phyloP scores from a whole-genome alignment of 2,113 vertebrate genomes.

The Malurus melanocephalus region DNA sequence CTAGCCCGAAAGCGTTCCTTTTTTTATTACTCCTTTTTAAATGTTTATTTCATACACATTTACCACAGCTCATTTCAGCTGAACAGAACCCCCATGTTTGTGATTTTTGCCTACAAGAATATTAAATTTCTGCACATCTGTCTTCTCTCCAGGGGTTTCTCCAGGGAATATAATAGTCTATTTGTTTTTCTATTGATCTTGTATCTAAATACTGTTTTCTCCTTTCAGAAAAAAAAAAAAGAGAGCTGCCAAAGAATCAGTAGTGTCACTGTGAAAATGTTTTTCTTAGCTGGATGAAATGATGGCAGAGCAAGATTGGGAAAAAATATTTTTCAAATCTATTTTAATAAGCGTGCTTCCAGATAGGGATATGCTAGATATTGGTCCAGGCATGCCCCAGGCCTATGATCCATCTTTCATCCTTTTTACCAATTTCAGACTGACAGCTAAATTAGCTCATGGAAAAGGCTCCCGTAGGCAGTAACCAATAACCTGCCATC shows the following conservation, averaged over 20 bases:
- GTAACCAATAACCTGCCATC: slow-evolving; percentile 57
- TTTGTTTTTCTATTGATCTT: slow-evolving; percentile 61
- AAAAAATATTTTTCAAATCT: slow-evolving; percentile 54
- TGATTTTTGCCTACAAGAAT: slow-evolving; percentile 56
- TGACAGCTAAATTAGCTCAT: slow-evolving; percentile 73
- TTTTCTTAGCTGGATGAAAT: slow-evolving; percentile 35
- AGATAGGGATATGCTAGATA: slow-evolving; percentile 42
- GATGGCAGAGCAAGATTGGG: slow-evolving; percentile 40
- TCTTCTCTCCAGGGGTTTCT: slow-evolving; percentile 30
- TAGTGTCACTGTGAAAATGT: slow-evolving; percentile 53
- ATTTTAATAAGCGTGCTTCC: slow-evolving; percentile 59
- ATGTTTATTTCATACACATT: slow-evolving; percentile 32
- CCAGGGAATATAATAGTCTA: slow-evolving; percentile 51
- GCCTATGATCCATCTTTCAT: slow-evolving; percentile 67
- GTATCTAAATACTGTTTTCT: slow-evolving; percentile 59
- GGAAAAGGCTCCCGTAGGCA: slow-evolving; percentile 67
- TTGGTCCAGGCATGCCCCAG: slow-evolving; percentile 51
- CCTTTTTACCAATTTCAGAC: slow-evolving; percentile 65
- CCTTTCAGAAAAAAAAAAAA: slow-evolving; percentile 26
- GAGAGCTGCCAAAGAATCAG: slow-evolving; percentile 51
- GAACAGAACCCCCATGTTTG: slow-evolving; percentile 26
- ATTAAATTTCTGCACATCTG: slow-evolving; percentile 53
- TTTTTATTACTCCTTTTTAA: slow-evolving; percentile 4
- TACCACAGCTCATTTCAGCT: slow-evolving; percentile 42
- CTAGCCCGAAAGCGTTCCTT: not conserved